Conservation (phyloP, 2,113 vertebrate genomes). For the Sus scrofa region DNA sequence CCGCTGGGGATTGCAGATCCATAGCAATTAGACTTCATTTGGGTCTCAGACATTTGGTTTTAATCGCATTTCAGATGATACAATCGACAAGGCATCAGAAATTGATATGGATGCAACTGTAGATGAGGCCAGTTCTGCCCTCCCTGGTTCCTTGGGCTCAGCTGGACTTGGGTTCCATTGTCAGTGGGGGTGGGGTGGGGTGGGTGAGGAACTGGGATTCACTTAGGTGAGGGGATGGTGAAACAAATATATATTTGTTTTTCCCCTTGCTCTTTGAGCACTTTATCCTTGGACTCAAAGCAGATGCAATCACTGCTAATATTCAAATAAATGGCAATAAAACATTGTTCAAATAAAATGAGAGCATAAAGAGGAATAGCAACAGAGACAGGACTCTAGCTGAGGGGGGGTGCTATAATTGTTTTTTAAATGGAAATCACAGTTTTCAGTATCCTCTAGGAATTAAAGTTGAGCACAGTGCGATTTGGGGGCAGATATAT, state of each 20-base stretch:
- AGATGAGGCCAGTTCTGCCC: conserved; percentile 65
- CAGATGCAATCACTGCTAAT: conserved; percentile 59
- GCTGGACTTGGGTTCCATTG: background rate
- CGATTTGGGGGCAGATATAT: background rate
- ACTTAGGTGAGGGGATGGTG: background rate
- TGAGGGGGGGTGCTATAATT: background rate
- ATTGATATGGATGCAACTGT: conserved; percentile 80
- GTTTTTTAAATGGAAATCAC: conserved; percentile 43
- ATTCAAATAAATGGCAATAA: conserved; percentile 63
- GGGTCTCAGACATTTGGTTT: conserved; percentile 86
- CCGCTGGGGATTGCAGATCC: conserved; percentile 85
- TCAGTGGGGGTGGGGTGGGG: background rate
- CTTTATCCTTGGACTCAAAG: conserved; percentile 46
- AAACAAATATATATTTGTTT: background rate
- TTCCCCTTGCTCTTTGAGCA: background rate
- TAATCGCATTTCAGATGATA: conserved; percentile 87
- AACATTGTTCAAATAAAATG: conserved; percentile 75
- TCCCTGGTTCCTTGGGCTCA: background rate
- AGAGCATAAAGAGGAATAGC: conserved; percentile 22
- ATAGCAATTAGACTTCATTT: conserved; percentile 90
- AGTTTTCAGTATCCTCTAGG: conserved; percentile 5
- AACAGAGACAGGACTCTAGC: background rate
- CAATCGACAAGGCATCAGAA: conserved; percentile 86
- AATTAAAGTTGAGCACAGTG: background rate
- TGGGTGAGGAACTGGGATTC: background rate